Conservation (phyloP, 2,888 invertebrate genomes). For the Holacanthella duospinosa region DNA sequence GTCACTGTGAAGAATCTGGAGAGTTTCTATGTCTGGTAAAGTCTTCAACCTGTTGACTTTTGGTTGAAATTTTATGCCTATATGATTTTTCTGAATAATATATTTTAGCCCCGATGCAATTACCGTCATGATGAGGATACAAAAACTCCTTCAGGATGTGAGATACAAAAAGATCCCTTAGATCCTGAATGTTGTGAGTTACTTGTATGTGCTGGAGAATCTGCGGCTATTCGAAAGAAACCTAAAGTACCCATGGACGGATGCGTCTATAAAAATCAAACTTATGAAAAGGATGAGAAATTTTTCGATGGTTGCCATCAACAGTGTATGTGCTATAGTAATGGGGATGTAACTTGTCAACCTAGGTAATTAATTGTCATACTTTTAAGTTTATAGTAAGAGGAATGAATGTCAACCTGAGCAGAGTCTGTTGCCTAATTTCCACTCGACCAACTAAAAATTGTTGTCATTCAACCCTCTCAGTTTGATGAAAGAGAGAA, state of each 20-base stretch:
- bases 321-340: conserved; percentile 63
- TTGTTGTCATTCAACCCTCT: no score
- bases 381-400: no score
- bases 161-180: conserved; percentile 33
- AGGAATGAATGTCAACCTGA: no score
- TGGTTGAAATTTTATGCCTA: background rate
- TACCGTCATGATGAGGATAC: conserved; percentile 35
- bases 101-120: conserved; percentile 36
- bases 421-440: no score
- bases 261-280: conserved; percentile 57
- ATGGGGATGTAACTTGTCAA: conserved; percentile 61
- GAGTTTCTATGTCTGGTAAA: conserved; percentile 40
- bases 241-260: conserved; percentile 46
- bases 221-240: conserved; percentile 18
- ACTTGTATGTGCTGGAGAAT: conserved; percentile 32
- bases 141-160: conserved; percentile 34
- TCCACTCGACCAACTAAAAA: no score
- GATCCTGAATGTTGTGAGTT: conserved; percentile 36
- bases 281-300: conserved; percentile 58
- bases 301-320: conserved; percentile 71
- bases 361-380: conserved; percentile 51
- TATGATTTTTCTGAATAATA: conserved; percentile 3
- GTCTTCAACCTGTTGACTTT: background rate
- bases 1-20: conserved; percentile 39
- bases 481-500: no score